Evolutionary conservation across 2,888 invertebrate genomes (phyloP), one percentile per base, ranked within the genome.

Genomic region (Scaptomyza reducta): DNA sequence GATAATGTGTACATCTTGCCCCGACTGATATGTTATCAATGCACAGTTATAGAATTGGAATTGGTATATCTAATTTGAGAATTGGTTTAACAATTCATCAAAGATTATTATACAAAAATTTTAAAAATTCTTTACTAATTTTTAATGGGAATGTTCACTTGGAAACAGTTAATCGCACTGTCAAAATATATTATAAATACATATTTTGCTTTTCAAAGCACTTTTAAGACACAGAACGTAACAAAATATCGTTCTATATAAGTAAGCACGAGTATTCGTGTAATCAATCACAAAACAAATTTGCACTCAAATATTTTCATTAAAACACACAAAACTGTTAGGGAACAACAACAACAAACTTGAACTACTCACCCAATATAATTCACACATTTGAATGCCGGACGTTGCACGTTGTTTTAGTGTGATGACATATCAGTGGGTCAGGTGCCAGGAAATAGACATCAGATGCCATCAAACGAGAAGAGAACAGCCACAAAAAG

Each of bases 331-430:
- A 61, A 14, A 63, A 59, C 14, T 51, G 53, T 41, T 13, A 14
- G 13, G 25, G 45, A 49, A 57, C 57, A 65, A 60, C 63, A 67
- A 67, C n/a, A 62, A 62, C 50, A 57, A 47, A 46, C 64, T 79
- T n/a, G 14, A 38, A 38, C 38, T 38, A 82, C 82, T 82, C 78
- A 82, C 82, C 82, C 77, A 79, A 63, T 68, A 57, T 53, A 69
- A 62, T 64, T 45, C 45, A 53, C 44, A 61, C 68, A 66, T 68
- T 68, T 61, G 64, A 55, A 29, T 74, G 66, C 29, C 60, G 54
- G 42, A 53, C 14, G 61, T 41, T 45, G 31, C 1, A 55, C 47
- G 54, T 40, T 47, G 13, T 70, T 79, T 82, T 80, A 85, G 77
- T 73, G 70, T 66, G 79, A 82, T 78, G 86, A 71, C 70, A 68